These are phyloP conservation scores for Polia nebulosa DNA, from an alignment of 2,888 invertebrate genomes.

Conservation along the genomic window DNA sequence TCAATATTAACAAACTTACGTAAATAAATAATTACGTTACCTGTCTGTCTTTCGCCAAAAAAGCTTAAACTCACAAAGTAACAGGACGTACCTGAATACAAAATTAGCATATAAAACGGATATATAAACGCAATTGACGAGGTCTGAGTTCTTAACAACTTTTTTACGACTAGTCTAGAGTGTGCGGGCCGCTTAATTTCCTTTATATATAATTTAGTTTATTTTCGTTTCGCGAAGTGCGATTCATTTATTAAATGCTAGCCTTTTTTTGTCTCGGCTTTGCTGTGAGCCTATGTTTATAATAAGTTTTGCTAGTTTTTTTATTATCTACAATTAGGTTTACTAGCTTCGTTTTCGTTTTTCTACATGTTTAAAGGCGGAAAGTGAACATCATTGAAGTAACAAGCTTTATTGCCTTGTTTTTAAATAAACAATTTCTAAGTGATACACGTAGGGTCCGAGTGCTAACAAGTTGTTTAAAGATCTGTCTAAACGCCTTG, in stretches of 20 bases:
- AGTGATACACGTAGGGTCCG: no score
- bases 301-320: slow-evolving; percentile 12
- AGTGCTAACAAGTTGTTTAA: no score
- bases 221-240: slow-evolving; percentile 51
- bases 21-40: slow-evolving; percentile 13
- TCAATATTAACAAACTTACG: slow-evolving; percentile 2
- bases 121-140: slow-evolving; percentile 44
- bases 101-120: slow-evolving; percentile 55
- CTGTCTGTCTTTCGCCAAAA: not conserved
- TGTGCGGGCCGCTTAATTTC: slow-evolving; percentile 55
- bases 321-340: not conserved
- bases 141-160: slow-evolving; percentile 47
- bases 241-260: slow-evolving; percentile 46
- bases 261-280: slow-evolving; percentile 31
- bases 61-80: slow-evolving; percentile 4
- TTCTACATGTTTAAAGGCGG: no score
- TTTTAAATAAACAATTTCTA: no score
- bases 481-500: no score
- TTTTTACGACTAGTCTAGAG: slow-evolving; percentile 56
- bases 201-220: slow-evolving; percentile 52
- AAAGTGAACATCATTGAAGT: no score
- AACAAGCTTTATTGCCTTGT: no score
- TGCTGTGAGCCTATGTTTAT: slow-evolving; percentile 20
- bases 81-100: slow-evolving; percentile 16
- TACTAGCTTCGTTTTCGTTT: not conserved